Evolutionary conservation across 2,888 invertebrate genomes (phyloP).

Genomic region (Dromius quadrimaculatus): DNA sequence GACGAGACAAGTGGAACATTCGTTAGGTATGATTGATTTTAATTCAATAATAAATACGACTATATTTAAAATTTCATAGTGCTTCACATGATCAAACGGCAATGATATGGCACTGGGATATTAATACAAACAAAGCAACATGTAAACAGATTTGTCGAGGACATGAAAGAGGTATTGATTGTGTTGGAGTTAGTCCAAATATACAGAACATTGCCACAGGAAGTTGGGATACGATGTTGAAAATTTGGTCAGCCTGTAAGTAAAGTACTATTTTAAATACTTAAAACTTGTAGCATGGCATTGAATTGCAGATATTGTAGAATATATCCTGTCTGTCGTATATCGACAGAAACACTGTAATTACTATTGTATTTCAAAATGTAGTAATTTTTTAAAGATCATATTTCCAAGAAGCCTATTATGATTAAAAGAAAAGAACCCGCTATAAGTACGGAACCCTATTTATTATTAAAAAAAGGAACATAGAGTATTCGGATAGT

Average conservation of each 20-base stretch:
- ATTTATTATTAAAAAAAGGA: too few species aligned
- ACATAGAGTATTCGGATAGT: too few species aligned
- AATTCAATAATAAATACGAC: slow-evolving; percentile 23
- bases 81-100: slow-evolving; percentile 94
- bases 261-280: slow-evolving; percentile 49
- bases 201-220: slow-evolving; percentile 81
- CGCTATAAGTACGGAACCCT: too few species aligned
- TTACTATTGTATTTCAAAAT: too few species aligned
- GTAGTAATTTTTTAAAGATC: too few species aligned
- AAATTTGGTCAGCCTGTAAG: slow-evolving; percentile 88
- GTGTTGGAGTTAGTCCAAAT: slow-evolving; percentile 82
- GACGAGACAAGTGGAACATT: slow-evolving; percentile 76
- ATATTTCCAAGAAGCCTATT: too few species aligned
- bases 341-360: too few species aligned
- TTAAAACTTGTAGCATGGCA: too few species aligned
- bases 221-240: slow-evolving; percentile 92
- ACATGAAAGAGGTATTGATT: slow-evolving; percentile 93
- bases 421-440: too few species aligned
- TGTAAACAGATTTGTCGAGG: slow-evolving; percentile 87
- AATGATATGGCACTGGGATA: slow-evolving; percentile 90
- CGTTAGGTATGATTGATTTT: slow-evolving; percentile 70
- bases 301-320: too few species aligned
- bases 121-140: slow-evolving; percentile 78
- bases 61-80: slow-evolving; percentile 64
- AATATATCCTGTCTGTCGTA: too few species aligned